Conservation (phyloP, 2,888 invertebrate genomes). For the Scrobipalpa costella region DNA sequence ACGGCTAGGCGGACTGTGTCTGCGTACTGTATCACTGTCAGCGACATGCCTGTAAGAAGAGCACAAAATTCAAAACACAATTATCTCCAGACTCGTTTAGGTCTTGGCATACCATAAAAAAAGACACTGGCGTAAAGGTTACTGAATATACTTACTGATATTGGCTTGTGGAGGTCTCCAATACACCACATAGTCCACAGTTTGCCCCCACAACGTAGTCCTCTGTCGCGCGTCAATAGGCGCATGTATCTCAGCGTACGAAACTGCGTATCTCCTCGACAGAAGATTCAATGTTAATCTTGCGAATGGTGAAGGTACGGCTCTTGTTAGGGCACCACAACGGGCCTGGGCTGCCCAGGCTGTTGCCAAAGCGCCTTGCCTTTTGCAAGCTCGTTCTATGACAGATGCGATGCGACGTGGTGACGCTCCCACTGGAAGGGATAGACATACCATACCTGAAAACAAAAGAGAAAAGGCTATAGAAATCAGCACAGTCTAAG, state of each 20-base stretch:
- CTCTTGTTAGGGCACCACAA: slow-evolving; percentile 81
- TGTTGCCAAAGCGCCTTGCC: slow-evolving; percentile 77
- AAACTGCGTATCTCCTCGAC: slow-evolving; percentile 84
- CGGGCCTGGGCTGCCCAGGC: slow-evolving; percentile 75
- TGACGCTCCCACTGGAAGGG: slow-evolving; percentile 79
- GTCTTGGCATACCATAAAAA: no score
- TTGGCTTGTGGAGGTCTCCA: slow-evolving; percentile 90
- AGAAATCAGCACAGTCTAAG: background rate
- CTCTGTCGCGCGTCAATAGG: slow-evolving; percentile 63
- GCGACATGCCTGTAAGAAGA: slow-evolving; percentile 83
- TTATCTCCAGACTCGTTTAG: no score
- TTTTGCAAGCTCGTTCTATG: slow-evolving; percentile 58
- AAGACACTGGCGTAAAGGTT: no score
- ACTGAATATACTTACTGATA: slow-evolving; percentile 80
- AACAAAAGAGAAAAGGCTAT: slow-evolving; percentile 38
- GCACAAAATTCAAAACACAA: background rate
- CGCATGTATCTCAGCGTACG: slow-evolving; percentile 82
- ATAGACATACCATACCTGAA: slow-evolving; percentile 84
- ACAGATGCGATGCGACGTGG: slow-evolving; percentile 64
- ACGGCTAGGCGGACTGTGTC: slow-evolving; percentile 84
- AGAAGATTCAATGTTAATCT: slow-evolving; percentile 82
- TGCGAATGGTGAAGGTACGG: slow-evolving; percentile 81
- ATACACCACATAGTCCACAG: slow-evolving; percentile 83
- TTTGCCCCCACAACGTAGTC: slow-evolving; percentile 84
- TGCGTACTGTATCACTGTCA: slow-evolving; percentile 86